These are phyloP conservation scores for Planiliza haematocheilus DNA, from an alignment of 2,113 vertebrate species.

Conservation along the genomic window DNA sequence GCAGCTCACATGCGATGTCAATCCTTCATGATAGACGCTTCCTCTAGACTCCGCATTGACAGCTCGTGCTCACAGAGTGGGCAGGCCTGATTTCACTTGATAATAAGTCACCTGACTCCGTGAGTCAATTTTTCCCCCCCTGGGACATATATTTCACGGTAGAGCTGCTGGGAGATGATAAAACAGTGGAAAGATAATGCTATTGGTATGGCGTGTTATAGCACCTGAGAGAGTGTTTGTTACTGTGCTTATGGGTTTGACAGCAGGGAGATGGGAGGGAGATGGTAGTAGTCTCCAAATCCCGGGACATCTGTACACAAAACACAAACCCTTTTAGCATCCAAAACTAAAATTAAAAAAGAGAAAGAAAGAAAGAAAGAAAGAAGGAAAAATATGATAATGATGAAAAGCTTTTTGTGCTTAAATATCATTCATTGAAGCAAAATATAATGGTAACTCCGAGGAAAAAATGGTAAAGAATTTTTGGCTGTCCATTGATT, in stretches of 20 bases:
- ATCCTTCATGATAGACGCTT: constrained; percentile 24
- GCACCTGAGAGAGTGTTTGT: constrained; percentile 51
- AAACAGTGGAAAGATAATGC: constrained; percentile 46
- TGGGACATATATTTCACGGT: constrained; percentile 53
- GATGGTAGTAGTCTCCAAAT: constrained; percentile 32
- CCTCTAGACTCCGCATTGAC: constrained; percentile 42
- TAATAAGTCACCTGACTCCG: constrained; percentile 58
- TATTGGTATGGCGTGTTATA: constrained; percentile 21
- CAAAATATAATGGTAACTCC: too few relatives aligned
- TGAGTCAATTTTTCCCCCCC: constrained; percentile 38
- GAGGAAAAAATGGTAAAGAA: too few relatives aligned
- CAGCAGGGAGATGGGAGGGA: constrained; percentile 42
- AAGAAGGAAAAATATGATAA: background rate
- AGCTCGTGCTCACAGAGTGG: constrained; percentile 32
- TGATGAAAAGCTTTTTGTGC: too few relatives aligned
- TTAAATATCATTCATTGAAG: too few relatives aligned
- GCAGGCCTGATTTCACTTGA: constrained; percentile 51
- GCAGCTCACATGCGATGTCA: background rate
- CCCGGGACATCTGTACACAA: background rate
- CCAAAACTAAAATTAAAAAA: too few relatives aligned
- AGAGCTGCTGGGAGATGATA: constrained; percentile 58
- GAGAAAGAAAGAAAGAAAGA: background rate
- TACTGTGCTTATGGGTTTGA: constrained; percentile 55
- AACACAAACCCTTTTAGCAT: background rate
- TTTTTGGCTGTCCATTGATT: background rate